These are phyloP conservation scores for Pseudorhombus dupliciocellatus DNA, from an alignment of 2,113 vertebrate genomes.

Conservation along the genomic window DNA sequence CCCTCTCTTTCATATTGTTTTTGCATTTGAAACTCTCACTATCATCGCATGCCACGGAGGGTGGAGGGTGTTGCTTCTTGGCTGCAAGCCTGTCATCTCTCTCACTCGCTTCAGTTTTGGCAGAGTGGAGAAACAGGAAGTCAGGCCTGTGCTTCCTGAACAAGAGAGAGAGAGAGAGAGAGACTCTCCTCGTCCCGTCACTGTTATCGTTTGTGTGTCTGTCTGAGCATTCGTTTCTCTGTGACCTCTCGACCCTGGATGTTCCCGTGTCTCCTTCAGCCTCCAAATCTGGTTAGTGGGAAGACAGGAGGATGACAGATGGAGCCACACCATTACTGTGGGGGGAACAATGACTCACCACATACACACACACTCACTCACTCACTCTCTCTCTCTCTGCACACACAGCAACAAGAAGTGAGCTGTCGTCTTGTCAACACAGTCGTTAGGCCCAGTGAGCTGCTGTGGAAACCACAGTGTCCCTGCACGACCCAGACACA, in stretches of 20 bases:
- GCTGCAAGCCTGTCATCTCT: background rate
- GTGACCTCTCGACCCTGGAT: conserved; percentile 5
- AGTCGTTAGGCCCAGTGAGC: conserved; percentile 14
- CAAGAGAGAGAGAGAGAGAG: conserved; percentile 19
- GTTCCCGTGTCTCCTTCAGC: conserved; percentile 34
- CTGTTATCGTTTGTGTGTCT: conserved; percentile 4
- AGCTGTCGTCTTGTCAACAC: background rate
- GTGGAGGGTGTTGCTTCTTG: background rate
- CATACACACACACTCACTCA: conserved; percentile 12
- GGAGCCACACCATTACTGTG: conserved; percentile 36
- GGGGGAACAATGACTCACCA: conserved; percentile 54
- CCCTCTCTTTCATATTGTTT: background rate
- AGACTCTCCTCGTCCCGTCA: background rate
- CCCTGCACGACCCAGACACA: conserved; percentile 35
- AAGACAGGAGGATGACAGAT: conserved; percentile 30
- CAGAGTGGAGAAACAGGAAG: conserved; percentile 23
- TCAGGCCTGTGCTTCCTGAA: conserved; percentile 30
- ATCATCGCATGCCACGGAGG: background rate
- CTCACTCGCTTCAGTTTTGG: background rate
- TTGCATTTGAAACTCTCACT: background rate
- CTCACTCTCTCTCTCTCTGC: background rate
- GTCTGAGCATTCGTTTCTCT: conserved; percentile 20
- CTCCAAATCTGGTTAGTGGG: conserved; percentile 48
- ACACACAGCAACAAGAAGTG: conserved; percentile 7
- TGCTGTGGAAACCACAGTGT: conserved; percentile 1